Evolutionary conservation across 2,888 invertebrate species (phyloP).

Genomic region (Petrolisthes manimaculis): DNA sequence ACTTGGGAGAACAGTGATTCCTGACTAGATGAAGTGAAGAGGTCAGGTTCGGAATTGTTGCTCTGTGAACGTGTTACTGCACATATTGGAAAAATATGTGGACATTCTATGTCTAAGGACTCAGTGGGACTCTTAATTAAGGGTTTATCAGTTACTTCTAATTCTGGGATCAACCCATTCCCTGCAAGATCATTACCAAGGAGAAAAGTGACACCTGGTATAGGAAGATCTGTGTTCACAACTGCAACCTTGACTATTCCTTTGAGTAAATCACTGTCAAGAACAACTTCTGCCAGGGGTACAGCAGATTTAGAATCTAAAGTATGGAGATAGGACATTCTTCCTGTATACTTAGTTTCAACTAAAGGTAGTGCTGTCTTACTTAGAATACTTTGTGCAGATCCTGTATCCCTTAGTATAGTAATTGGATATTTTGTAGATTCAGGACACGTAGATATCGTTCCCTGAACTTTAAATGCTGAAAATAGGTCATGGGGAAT

Average conservation of each 20-base stretch:
- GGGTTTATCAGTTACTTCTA: not conserved
- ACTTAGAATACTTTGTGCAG: not conserved
- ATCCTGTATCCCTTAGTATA: slow-evolving; percentile 1
- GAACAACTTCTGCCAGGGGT: not conserved
- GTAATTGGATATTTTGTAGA: not conserved
- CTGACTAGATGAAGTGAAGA: not conserved
- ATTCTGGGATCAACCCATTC: not conserved
- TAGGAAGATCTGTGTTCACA: slow-evolving; percentile 1
- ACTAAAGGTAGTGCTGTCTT: not conserved
- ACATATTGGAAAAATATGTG: not conserved
- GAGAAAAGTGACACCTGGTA: not conserved
- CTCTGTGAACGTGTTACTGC: not conserved
- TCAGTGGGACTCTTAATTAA: not conserved
- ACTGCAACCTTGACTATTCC: not conserved
- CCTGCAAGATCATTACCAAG: not conserved
- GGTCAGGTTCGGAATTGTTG: not conserved
- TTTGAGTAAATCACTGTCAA: not conserved
- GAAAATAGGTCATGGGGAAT: too few relatives aligned
- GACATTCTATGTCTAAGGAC: not conserved
- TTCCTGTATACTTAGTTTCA: not conserved
- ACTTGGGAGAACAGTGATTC: not conserved
- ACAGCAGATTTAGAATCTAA: not conserved
- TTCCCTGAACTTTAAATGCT: too few relatives aligned
- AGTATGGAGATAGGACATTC: not conserved
- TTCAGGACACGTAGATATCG: not conserved